phyloP scores from a whole-genome alignment of 2,113 vertebrate genomes.

The Lepus europaeus region DNA sequence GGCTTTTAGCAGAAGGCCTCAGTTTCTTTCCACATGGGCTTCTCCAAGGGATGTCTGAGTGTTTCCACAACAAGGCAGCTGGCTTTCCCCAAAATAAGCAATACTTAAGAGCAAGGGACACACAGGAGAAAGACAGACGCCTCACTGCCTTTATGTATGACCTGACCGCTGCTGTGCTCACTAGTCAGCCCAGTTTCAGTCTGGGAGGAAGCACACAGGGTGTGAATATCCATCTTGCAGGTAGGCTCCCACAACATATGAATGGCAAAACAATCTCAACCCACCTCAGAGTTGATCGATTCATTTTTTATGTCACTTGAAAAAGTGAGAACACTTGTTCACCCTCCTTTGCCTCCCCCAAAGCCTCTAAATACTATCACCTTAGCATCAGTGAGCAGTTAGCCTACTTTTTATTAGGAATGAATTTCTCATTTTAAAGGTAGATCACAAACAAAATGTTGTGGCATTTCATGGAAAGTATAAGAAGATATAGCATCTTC shows the following conservation, averaged over 20 bases:
- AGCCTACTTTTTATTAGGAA: constrained; percentile 36
- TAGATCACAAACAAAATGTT: constrained; percentile 41
- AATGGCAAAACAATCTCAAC: neutral
- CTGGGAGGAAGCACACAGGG: neutral
- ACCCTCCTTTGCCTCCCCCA: neutral
- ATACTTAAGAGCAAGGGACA: neutral
- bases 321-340: neutral
- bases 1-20: neutral
- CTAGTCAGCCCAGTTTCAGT: neutral
- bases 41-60: neutral
- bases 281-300: neutral
- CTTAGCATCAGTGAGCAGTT: constrained; percentile 7
- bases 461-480: neutral
- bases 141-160: neutral
- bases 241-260: neutral
- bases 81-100: neutral
- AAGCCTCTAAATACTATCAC: neutral
- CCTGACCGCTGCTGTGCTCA: neutral
- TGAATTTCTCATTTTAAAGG: constrained; percentile 48
- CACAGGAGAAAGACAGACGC: neutral
- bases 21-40: neutral
- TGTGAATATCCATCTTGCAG: neutral
- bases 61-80: neutral
- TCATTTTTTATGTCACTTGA: neutral
- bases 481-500: constrained; percentile 8